These are phyloP conservation scores for Drosophila watanabei DNA, from an alignment of 1,140 invertebrate genomes.

Conservation along the genomic window DNA sequence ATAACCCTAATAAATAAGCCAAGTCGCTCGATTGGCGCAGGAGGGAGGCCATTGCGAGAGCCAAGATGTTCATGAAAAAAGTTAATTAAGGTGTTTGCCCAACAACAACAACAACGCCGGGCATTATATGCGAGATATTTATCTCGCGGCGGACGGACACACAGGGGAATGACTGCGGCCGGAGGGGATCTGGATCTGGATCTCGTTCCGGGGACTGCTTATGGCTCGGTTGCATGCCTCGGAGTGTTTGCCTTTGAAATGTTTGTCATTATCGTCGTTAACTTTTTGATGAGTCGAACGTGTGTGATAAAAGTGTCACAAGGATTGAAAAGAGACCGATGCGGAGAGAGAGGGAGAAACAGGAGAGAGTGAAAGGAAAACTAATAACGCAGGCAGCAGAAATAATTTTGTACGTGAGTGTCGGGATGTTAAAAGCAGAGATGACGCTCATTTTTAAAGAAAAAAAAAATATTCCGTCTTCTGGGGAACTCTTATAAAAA, in stretches of 20 bases:
- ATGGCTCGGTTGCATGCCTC: slow-evolving; percentile 44
- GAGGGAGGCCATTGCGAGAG: slow-evolving; percentile 6
- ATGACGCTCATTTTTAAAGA: not conserved
- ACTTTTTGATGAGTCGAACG: slow-evolving; percentile 83
- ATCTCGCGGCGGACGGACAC: slow-evolving; percentile 61
- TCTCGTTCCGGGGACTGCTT: slow-evolving; percentile 42
- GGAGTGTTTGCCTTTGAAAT: slow-evolving; percentile 80
- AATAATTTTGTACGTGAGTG: slow-evolving; percentile 68
- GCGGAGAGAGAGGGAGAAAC: not conserved
- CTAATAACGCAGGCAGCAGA: slow-evolving; percentile 60
- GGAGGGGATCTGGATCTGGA: slow-evolving; percentile 3
- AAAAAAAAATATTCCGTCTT: not conserved
- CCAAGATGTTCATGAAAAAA: slow-evolving; percentile 75
- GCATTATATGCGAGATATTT: slow-evolving; percentile 80
- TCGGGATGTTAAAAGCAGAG: not conserved
- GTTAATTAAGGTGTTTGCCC: slow-evolving; percentile 84
- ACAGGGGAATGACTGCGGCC: slow-evolving; percentile 6
- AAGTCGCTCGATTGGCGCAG: slow-evolving; percentile 64
- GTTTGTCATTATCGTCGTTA: slow-evolving; percentile 83
- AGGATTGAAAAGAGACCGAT: slow-evolving; percentile 53
- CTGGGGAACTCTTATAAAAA: not conserved
- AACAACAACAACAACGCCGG: slow-evolving; percentile 57
- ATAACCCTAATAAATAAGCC: slow-evolving; percentile 83
- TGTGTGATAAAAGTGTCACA: slow-evolving; percentile 83
- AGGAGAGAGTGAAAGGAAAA: slow-evolving; percentile 56